Conservation (phyloP, 2,888 invertebrate species). For the Macaria liturata region DNA sequence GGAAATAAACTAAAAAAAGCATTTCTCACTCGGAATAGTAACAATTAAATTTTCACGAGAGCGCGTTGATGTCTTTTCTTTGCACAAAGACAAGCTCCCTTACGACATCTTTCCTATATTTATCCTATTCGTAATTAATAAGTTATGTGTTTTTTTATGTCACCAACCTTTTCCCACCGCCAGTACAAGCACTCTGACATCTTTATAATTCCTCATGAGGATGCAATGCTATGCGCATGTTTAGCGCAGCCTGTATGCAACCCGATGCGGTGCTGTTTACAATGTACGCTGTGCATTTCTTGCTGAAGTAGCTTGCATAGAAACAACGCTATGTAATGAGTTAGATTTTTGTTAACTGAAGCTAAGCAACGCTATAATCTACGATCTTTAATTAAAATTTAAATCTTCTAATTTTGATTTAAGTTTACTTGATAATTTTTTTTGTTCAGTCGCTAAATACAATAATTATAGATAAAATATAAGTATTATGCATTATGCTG, state of each 20-base stretch:
- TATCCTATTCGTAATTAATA: no score
- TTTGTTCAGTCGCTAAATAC: no score
- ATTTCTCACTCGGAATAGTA: no score
- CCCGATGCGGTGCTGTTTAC: constrained; percentile 69
- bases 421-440: no score
- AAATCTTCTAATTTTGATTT: no score
- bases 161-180: constrained; percentile 28
- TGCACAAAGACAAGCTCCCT: neutral
- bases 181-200: constrained; percentile 65
- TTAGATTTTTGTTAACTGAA: neutral
- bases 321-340: constrained; percentile 52
- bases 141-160: no score
- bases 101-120: neutral
- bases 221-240: constrained; percentile 78
- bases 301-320: constrained; percentile 70
- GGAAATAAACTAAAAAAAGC: no score
- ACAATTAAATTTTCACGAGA: neutral
- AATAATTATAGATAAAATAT: no score
- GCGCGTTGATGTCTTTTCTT: neutral
- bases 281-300: constrained; percentile 57
- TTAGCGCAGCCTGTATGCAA: constrained; percentile 68
- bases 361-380: no score
- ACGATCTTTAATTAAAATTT: no score
- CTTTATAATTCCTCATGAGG: constrained; percentile 70
- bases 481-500: no score